Base-by-base conservation (phyloP, 2,888 invertebrate species). In the Eupithecia pulchellata region DNA sequence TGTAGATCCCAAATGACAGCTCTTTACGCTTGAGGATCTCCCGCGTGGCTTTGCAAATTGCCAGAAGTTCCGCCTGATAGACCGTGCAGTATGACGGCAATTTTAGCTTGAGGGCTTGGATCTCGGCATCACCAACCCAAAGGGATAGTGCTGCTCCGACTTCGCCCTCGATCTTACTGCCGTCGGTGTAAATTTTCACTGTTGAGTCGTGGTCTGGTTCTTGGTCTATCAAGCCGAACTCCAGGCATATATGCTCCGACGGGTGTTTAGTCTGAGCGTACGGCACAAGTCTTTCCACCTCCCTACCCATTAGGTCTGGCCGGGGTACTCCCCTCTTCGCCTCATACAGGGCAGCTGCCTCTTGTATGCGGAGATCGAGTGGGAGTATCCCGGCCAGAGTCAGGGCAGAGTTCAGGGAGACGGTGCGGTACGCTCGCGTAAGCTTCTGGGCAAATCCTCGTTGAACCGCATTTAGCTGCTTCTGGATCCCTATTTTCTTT, bases 141-240 rank as follows among this genome's bases (percentile, higher is more conserved):
- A 66, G 17, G 39, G 66, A 58, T 29, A 66, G 58, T n/a, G 66
- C 58, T 8, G 66, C 66, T 27, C 66, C 66, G n/a, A 66, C 60
- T 20, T 60, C 17, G 4, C 60, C 66, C 39, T 66, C 39, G 27
- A 66, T 61, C 32, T 47, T 61, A 14, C 66, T 66, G 14, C 61
- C 66, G 25, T 66, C 60, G 5, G 60, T 66, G 25, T 30, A 60
- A 9, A 66, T 47, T 8, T 47, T 47, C n/a, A 17, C 20, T n/a
- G 20, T 61, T 4, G n/a, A n/a, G n/a, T n/a, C n/a, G n/a, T n/a
- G n/a, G n/a, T n/a, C n/a, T n/a, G n/a, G n/a, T n/a, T n/a, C n/a
- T n/a, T n/a, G n/a, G n/a, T n/a, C n/a, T n/a, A n/a, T n/a, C n/a
- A n/a, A n/a, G n/a, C n/a, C n/a, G n/a, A n/a, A n/a, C 47, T 29